Conservation (phyloP, 2,888 invertebrate genomes). For the Balanococcus diminutus region DNA sequence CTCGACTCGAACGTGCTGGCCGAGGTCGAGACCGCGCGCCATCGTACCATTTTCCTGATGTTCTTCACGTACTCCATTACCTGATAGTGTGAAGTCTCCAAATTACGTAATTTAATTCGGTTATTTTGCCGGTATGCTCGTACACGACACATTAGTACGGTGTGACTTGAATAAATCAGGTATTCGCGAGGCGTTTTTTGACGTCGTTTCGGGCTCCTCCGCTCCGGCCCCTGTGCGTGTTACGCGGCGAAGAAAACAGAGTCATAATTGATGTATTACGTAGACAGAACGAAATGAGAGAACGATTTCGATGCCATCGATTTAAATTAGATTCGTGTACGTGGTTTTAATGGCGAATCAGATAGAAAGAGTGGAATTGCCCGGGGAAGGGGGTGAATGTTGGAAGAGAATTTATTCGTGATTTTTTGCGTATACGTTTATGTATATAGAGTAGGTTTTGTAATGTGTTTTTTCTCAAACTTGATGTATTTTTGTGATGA, state of each 20-base stretch:
- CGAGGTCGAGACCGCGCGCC: neutral
- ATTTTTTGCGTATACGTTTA: too few relatives aligned
- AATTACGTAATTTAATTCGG: conserved; percentile 36
- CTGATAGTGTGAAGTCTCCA: conserved; percentile 41
- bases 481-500: too few relatives aligned
- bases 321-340: conserved; percentile 23
- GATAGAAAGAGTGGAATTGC: neutral
- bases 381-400: too few relatives aligned
- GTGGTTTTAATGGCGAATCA: neutral
- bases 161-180: conserved; percentile 26
- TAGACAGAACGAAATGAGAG: neutral
- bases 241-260: neutral
- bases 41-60: too few relatives aligned
- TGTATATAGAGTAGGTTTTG: too few relatives aligned
- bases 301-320: neutral
- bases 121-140: conserved; percentile 21
- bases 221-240: neutral
- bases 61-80: conserved; percentile 41
- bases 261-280: neutral
- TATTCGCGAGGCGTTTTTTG: neutral
- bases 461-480: too few relatives aligned
- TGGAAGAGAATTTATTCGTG: too few relatives aligned
- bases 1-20: neutral
- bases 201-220: neutral
- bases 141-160: neutral